phyloP scores from a whole-genome alignment of 2,888 invertebrate genomes.

The Xylophagus ater region DNA sequence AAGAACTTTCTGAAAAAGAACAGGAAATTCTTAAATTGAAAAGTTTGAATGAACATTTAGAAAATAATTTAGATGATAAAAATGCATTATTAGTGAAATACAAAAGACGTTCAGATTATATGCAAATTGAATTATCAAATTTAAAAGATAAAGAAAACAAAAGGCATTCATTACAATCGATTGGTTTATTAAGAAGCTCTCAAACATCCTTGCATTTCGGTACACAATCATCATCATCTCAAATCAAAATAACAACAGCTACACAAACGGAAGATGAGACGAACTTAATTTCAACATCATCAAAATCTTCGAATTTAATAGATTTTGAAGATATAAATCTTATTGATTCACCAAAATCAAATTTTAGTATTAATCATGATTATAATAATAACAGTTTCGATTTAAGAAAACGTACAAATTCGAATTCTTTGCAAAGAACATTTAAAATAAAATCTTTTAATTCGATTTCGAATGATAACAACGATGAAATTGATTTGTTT shows the following conservation, averaged over 20 bases:
- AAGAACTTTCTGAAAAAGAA: slow-evolving; percentile 6
- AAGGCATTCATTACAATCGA: background rate
- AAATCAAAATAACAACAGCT: background rate
- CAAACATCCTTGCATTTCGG: background rate
- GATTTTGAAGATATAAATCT: too few relatives aligned
- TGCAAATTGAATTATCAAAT: slow-evolving; percentile 10
- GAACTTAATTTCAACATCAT: background rate
- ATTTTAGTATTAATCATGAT: too few relatives aligned
- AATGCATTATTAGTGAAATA: slow-evolving; percentile 4
- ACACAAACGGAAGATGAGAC: slow-evolving; percentile 9
- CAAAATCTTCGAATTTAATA: too few relatives aligned
- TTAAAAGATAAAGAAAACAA: slow-evolving; percentile 9
- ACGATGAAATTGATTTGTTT: too few relatives aligned
- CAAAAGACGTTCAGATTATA: slow-evolving; percentile 7
- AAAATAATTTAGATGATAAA: slow-evolving; percentile 12
- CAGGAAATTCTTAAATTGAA: slow-evolving; percentile 8
- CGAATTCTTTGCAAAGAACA: too few relatives aligned
- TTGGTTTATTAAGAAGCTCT: background rate
- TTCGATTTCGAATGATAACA: too few relatives aligned
- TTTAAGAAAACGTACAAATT: too few relatives aligned
- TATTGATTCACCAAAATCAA: too few relatives aligned
- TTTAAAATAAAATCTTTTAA: too few relatives aligned
- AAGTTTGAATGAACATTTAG: slow-evolving; percentile 9
- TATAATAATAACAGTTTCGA: too few relatives aligned
- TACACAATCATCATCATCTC: background rate